Base-by-base conservation (phyloP, 2,888 invertebrate genomes). In the Pegoplata infirma region DNA sequence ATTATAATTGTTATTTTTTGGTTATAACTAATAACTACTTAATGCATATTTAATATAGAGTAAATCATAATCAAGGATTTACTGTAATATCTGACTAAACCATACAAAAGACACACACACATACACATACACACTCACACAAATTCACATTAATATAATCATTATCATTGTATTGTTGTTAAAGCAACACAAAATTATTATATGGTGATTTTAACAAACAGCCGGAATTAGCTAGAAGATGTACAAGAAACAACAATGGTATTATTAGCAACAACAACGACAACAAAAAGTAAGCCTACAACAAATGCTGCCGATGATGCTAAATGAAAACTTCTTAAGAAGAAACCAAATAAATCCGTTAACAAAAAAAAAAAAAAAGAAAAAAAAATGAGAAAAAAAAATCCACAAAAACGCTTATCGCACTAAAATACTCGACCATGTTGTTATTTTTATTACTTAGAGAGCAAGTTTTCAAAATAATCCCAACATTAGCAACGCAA, bases 401-500 rank as follows among this genome's bases (percentile, higher is more conserved):
- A 51, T 21, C 49, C 61, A 32, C 32, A 51, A 59, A 68, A 68
- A 59, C 56, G 68, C 73, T 80, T 80, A 80, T 80, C 80, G 69
- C 73, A 69, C 76, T 63, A 56, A 75, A 72, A 72, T 72, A 68
- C 72, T 67, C 59, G 59, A 59, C 66, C 68, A 59, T 69, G 68
- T 78, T 80, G 72, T 76, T 80, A 76, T 78, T 80, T 76, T 80
- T 72, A 80, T 73, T 76, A 78, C 75, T 80, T 72, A 68, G 56
- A 61, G 74, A 73, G 63, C 44, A 81, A 81, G 76, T 81, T 81
- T 76, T 17, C 75, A 23, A 73, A 78, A 71, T 81, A 81, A 81
- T 81, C 81, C 76, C 68, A 69, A 78, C 75, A 81, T 81, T 81
- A 81, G 78, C 81, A 78, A 64, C 63, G 69, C 81, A 81, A 81